Evolutionary conservation across 2,797 vertebrate genomes (phyloP).

Genomic region (Danio albolineatus): DNA sequence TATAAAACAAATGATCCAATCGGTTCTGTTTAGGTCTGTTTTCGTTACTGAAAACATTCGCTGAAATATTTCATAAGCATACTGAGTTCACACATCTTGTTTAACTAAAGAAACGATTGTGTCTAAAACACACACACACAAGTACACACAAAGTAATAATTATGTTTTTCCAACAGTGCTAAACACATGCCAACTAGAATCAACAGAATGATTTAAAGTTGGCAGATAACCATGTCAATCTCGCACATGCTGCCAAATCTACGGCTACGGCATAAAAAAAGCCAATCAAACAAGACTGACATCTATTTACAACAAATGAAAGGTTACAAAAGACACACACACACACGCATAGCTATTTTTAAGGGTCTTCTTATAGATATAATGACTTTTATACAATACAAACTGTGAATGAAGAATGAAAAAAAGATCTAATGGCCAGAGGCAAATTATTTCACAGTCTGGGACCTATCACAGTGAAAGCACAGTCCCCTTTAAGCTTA

Average conservation of each 20-base stretch:
- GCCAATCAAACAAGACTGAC: neutral
- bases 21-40: neutral
- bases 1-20: slow-evolving; percentile 1
- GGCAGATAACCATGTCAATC: slow-evolving; percentile 48
- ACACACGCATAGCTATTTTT: too few relatives aligned
- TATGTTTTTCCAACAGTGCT: slow-evolving; percentile 66
- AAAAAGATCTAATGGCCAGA: too few relatives aligned
- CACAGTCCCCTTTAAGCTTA: too few relatives aligned
- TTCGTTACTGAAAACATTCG: neutral
- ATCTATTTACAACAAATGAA: slow-evolving; percentile 13
- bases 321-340: neutral
- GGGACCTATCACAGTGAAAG: too few relatives aligned
- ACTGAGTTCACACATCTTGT: neutral
- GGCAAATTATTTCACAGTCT: too few relatives aligned
- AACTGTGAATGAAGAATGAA: too few relatives aligned
- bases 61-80: neutral
- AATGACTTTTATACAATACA: too few relatives aligned
- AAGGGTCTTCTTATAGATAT: too few relatives aligned
- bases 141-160: slow-evolving; percentile 57
- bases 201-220: slow-evolving; percentile 64
- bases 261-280: neutral
- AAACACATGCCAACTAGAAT: slow-evolving; percentile 62
- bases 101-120: neutral
- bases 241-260: slow-evolving; percentile 11
- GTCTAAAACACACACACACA: slow-evolving; percentile 57